These are phyloP conservation scores for Pyrocoelia pectoralis DNA, from an alignment of 2,888 invertebrate genomes.

Conservation along the genomic window DNA sequence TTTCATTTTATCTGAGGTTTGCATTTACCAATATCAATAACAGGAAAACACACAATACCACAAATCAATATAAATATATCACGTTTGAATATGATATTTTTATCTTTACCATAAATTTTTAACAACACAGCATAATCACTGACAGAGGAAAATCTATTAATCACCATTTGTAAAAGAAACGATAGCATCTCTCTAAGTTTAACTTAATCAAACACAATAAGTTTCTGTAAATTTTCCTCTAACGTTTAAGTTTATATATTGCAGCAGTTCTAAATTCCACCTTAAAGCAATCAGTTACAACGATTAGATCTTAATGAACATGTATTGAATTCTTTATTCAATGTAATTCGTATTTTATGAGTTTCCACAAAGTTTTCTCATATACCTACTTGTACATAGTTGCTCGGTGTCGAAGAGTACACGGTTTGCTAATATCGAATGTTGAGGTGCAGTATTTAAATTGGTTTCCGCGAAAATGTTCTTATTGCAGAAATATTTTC, in stretches of 20 bases:
- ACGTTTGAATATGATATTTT: too few relatives aligned
- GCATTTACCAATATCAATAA: too few relatives aligned
- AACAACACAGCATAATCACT: too few relatives aligned
- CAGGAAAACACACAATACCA: too few relatives aligned
- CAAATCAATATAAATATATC: too few relatives aligned
- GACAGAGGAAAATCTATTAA: too few relatives aligned
- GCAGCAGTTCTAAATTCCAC: conserved; percentile 21
- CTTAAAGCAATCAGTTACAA: conserved; percentile 31
- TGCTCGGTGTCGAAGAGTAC: conserved; percentile 14
- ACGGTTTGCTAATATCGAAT: conserved; percentile 25
- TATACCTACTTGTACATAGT: conserved; percentile 2
- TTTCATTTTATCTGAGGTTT: too few relatives aligned
- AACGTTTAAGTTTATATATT: conserved; percentile 20
- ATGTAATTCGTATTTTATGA: conserved; percentile 31
- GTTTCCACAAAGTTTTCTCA: conserved; percentile 24
- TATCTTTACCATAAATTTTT: too few relatives aligned
- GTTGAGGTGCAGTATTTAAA: conserved; percentile 28
- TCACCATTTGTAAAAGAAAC: not conserved
- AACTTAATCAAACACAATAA: conserved; percentile 23
- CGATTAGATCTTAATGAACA: conserved; percentile 39
- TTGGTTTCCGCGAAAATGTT: conserved; percentile 24
- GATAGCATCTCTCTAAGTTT: conserved; percentile 20
- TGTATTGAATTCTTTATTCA: conserved; percentile 35
- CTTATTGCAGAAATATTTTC: conserved; percentile 17
- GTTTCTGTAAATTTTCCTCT: conserved; percentile 25